Evolutionary conservation across 2,113 vertebrate genomes (phyloP).

Genomic region (Malurus alboscapulatus): DNA sequence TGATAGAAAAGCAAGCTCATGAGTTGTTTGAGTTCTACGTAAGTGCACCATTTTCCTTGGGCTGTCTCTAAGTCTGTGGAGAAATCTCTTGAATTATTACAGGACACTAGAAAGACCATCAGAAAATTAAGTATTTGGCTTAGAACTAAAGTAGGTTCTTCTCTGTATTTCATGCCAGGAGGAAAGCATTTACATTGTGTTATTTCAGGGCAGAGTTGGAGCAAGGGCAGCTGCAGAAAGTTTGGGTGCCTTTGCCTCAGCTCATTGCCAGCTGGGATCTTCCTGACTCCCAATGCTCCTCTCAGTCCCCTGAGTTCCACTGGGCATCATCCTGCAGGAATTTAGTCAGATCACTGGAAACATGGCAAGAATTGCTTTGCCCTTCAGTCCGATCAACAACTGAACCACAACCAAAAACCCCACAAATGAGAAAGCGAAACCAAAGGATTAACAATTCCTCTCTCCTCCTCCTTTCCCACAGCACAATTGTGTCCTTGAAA

Average conservation of each 20-base stretch:
- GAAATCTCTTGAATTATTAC: background rate
- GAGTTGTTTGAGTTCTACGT: background rate
- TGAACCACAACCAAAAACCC: background rate
- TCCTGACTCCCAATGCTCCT: background rate
- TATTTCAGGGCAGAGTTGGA: background rate
- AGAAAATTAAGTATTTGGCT: background rate
- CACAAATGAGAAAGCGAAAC: background rate
- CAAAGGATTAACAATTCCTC: background rate
- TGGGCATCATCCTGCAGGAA: background rate
- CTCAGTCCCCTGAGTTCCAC: rapidly evolving
- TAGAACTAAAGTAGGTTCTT: background rate
- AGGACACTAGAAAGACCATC: background rate
- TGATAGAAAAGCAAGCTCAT: background rate
- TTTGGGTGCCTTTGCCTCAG: background rate
- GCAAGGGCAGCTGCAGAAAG: background rate
- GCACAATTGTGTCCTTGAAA: rapidly evolving
- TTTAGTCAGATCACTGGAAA: background rate
- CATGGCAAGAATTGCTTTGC: rapidly evolving
- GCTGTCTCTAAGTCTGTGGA: background rate
- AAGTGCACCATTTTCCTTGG: background rate
- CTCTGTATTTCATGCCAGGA: background rate
- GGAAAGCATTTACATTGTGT: background rate
- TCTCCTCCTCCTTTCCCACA: background rate
- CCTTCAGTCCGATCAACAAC: background rate
- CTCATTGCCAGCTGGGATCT: background rate